Evolutionary conservation across 2,113 vertebrate species (phyloP).

Genomic region (Burhinus bistriatus): DNA sequence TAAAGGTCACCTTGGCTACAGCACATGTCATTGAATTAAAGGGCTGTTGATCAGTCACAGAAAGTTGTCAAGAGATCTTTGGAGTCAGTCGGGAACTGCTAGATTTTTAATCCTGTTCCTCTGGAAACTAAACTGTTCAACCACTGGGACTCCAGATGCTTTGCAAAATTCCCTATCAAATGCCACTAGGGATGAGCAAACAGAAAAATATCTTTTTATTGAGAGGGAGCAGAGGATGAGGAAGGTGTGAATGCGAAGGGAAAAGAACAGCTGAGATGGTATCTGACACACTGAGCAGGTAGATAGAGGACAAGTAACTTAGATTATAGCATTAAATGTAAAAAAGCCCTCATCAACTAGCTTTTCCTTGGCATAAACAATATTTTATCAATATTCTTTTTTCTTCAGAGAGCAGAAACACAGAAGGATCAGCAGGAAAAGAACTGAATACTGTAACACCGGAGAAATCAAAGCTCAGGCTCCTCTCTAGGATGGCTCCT

Average conservation of each 20-base stretch:
- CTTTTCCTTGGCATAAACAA: background rate
- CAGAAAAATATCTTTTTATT: background rate
- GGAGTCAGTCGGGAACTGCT: conserved; percentile 66
- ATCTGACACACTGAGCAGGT: background rate
- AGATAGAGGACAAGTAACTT: background rate
- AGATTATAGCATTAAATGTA: background rate
- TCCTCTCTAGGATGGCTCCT: background rate
- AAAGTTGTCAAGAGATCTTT: conserved; percentile 45
- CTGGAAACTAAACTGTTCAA: conserved; percentile 41
- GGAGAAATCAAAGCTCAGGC: background rate
- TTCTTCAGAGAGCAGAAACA: background rate
- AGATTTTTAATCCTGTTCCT: conserved; percentile 76
- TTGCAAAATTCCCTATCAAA: conserved; percentile 35
- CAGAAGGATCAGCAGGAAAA: background rate
- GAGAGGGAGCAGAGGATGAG: background rate
- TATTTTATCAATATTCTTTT: background rate
- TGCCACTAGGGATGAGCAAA: background rate
- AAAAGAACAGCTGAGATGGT: background rate
- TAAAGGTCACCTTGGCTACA: background rate
- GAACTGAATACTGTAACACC: background rate
- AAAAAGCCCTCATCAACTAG: background rate
- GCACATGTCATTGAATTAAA: background rate
- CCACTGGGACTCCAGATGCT: background rate
- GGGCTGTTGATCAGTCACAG: conserved; percentile 43
- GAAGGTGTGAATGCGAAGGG: background rate